Conservation (phyloP, 1,140 invertebrate species). For the Grapholita molesta region DNA sequence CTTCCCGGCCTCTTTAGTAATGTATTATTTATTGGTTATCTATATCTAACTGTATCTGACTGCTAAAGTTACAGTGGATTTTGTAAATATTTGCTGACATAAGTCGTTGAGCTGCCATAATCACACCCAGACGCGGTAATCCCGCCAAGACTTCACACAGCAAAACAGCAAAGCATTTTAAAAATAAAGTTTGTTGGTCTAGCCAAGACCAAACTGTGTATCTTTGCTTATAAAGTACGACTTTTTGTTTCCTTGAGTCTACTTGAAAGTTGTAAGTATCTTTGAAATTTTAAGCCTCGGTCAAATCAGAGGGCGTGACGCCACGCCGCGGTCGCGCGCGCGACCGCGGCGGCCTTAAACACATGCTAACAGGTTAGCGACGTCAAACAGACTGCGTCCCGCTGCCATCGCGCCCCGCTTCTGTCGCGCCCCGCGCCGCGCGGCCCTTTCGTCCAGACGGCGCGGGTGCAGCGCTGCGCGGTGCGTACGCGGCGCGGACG, state of each 20-base stretch:
- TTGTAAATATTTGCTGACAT: constrained; percentile 10
- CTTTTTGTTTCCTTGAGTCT: not conserved
- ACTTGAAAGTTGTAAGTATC: not conserved
- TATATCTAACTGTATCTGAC: not conserved
- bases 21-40: too few species aligned
- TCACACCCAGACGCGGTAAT: not conserved
- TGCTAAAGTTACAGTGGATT: not conserved
- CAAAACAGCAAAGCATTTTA: not conserved
- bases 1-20: too few species aligned
- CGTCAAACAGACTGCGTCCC: too few species aligned
- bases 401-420: too few species aligned
- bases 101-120: not conserved
- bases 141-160: not conserved
- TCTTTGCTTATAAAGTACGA: not conserved
- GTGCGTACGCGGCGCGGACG: too few species aligned
- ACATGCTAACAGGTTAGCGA: too few species aligned
- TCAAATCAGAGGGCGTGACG: not conserved
- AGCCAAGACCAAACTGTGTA: not conserved
- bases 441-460: too few species aligned
- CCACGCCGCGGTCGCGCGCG: too few species aligned
- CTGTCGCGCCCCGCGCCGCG: too few species aligned
- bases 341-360: too few species aligned
- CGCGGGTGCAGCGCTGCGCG: too few species aligned
- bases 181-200: not conserved
- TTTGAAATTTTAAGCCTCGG: not conserved